phyloP scores from a whole-genome alignment of 2,888 invertebrate genomes.

The Patella caerulea region DNA sequence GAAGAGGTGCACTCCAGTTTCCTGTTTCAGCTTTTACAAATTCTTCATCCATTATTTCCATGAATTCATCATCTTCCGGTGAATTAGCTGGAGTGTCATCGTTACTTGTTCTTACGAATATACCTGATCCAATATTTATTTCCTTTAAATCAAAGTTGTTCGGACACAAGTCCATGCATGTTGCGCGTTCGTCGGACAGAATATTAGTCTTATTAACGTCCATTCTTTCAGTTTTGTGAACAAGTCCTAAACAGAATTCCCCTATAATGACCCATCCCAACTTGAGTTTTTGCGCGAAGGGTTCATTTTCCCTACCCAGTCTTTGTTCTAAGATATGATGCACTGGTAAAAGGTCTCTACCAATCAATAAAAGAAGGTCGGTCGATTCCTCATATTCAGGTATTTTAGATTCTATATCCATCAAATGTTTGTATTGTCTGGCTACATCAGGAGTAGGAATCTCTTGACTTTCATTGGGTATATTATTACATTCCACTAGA shows the following conservation, averaged over 20 bases:
- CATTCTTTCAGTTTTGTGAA: constrained; percentile 16
- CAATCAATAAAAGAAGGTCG: no score
- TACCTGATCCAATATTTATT: not conserved
- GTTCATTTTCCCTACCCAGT: constrained; percentile 7
- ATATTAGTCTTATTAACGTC: constrained; percentile 21
- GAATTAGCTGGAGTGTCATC: not conserved
- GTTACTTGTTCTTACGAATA: not conserved
- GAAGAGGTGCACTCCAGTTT: not conserved
- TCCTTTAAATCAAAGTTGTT: not conserved
- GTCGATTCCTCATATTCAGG: no score
- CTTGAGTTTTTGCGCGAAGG: constrained; percentile 17
- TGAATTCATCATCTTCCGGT: not conserved
- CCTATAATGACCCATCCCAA: constrained; percentile 26
- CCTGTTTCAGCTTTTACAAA: not conserved
- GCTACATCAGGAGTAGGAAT: no score
- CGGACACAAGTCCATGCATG: constrained; percentile 17
- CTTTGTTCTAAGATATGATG: constrained; percentile 20
- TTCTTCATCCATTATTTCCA: not conserved
- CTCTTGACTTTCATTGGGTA: constrained; percentile 8
- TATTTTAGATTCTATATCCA: no score
- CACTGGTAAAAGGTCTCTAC: constrained; percentile 3
- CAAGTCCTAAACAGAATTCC: constrained; percentile 17
- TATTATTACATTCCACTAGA: constrained; percentile 28
- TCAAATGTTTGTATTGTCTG: no score
- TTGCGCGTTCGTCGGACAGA: not conserved